phyloP scores from a whole-genome alignment of 2,113 vertebrate genomes.

The Piaya cayana region DNA sequence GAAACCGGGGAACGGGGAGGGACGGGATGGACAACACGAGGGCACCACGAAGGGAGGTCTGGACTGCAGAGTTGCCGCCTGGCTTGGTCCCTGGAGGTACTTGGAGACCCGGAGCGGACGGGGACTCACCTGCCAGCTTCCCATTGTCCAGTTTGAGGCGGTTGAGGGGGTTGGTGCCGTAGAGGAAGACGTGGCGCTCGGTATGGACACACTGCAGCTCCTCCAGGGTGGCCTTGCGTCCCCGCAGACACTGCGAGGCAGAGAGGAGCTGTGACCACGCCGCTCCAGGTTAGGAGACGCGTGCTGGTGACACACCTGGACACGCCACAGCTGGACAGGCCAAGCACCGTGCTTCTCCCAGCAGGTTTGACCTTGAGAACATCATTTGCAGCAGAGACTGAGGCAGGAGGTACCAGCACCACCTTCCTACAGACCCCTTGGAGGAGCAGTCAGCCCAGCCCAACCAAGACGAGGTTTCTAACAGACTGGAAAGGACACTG shows the following conservation, averaged over 20 bases:
- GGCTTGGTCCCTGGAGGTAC: fast-evolving
- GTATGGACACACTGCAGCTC: conserved; percentile 89
- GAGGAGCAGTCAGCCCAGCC: background rate
- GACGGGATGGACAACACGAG: fast-evolving
- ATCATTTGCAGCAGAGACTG: fast-evolving
- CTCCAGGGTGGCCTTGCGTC: conserved; percentile 87
- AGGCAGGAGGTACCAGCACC: background rate
- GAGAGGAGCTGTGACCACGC: background rate
- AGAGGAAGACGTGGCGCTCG: conserved; percentile 84
- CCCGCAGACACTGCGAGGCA: conserved; percentile 81
- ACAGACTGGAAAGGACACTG: background rate
- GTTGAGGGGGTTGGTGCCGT: conserved; percentile 87
- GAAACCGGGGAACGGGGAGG: fast-evolving
- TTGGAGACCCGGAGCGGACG: fast-evolving
- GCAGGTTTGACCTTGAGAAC: fast-evolving
- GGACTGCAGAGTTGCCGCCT: fast-evolving
- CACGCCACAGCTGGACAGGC: background rate
- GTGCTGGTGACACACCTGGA: fast-evolving
- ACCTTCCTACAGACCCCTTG: no score
- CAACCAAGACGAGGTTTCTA: background rate
- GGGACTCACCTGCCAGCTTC: conserved; percentile 82
- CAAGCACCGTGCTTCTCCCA: fast-evolving
- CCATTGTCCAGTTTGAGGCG: conserved; percentile 88
- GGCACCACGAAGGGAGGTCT: no score
- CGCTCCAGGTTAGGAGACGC: fast-evolving